Evolutionary conservation across 2,113 vertebrate species (phyloP).

Genomic region (Xyliphius kryptos): DNA sequence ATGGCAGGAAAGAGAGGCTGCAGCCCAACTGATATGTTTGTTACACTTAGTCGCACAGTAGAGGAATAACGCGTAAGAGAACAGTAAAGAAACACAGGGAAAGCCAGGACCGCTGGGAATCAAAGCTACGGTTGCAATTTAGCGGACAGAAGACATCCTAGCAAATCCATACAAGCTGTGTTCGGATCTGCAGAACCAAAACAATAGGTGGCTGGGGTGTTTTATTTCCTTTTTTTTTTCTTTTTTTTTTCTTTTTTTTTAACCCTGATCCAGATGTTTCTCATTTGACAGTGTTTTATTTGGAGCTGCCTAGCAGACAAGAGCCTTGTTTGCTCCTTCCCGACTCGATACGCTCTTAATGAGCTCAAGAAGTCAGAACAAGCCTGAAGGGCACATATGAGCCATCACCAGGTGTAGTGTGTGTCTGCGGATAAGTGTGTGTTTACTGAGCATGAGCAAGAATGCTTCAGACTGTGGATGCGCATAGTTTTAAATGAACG

Average conservation of each 20-base stretch:
- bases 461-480: too few relatives aligned
- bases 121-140: slow-evolving; percentile 21
- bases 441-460: too few relatives aligned
- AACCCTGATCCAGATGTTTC: slow-evolving; percentile 49
- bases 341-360: slow-evolving; percentile 48
- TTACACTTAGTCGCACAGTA: slow-evolving; percentile 12
- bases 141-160: slow-evolving; percentile 26
- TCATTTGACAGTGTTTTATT: slow-evolving; percentile 47
- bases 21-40: slow-evolving; percentile 16
- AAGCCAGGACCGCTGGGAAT: neutral
- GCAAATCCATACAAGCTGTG: slow-evolving; percentile 14
- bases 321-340: slow-evolving; percentile 22
- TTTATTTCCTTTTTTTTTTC: too few relatives aligned
- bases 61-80: neutral
- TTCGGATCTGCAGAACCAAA: slow-evolving; percentile 12
- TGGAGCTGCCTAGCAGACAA: slow-evolving; percentile 49
- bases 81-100: neutral
- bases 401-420: slow-evolving; percentile 31
- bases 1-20: too few relatives aligned
- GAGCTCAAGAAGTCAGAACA: slow-evolving; percentile 36
- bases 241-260: too few relatives aligned
- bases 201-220: slow-evolving; percentile 11
- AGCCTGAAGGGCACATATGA: slow-evolving; percentile 27
- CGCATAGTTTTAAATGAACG: too few relatives aligned
- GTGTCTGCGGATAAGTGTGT: too few relatives aligned